Conservation (phyloP, 2,113 vertebrate species). For the Mesembrinibis cayennensis region DNA sequence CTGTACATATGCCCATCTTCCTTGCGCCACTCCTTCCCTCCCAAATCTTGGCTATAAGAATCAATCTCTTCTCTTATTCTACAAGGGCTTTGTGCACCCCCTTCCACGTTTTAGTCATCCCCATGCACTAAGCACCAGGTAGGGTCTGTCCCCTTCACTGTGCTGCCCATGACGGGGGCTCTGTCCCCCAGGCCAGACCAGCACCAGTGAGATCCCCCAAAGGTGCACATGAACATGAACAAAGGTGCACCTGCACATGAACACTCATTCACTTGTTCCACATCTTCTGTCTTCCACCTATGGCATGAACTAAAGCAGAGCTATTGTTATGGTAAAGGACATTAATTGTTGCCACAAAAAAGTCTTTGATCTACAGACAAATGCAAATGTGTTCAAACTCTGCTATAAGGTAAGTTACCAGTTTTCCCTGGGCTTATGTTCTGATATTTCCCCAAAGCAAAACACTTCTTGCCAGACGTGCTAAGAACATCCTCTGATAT, state of each 20-base stretch:
- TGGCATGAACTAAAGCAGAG: background rate
- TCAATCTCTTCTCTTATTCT: background rate
- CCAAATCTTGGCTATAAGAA: background rate
- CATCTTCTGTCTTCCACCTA: background rate
- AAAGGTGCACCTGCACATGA: rapidly evolving
- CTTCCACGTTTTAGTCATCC: background rate
- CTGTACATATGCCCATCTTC: background rate
- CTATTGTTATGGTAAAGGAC: background rate
- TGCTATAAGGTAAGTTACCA: background rate
- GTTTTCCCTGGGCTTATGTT: background rate
- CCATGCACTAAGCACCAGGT: rapidly evolving
- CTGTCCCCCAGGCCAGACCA: background rate
- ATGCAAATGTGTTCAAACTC: background rate
- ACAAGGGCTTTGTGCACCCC: background rate
- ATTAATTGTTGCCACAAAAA: background rate
- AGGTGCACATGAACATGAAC: rapidly evolving
- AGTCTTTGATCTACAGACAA: background rate
- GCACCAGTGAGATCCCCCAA: background rate
- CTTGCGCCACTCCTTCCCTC: background rate
- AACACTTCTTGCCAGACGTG: background rate
- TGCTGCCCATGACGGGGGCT: background rate
- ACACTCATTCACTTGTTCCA: background rate
- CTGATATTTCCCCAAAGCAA: background rate
- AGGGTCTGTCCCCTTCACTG: background rate
- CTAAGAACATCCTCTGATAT: background rate